Conservation (phyloP, 2,797 vertebrate genomes). For the Meda fulgida region DNA sequence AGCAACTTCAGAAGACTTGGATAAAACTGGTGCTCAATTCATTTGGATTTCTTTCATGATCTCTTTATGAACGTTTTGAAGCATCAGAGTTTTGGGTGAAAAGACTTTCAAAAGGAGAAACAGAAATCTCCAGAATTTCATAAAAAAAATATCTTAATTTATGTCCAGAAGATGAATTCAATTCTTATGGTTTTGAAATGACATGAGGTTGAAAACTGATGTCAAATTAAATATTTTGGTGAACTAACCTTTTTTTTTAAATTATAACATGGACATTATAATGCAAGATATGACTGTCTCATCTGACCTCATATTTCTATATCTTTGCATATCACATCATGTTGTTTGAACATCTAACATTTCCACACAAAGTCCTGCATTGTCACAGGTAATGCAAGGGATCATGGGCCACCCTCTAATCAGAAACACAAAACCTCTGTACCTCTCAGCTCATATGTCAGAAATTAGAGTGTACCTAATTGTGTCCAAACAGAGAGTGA, state of each 20-base stretch:
- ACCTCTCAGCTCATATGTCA: constrained; percentile 49
- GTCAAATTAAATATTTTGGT: background rate
- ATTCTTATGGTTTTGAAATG: background rate
- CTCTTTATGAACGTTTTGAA: background rate
- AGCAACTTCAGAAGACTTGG: background rate
- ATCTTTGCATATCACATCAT: constrained; percentile 26
- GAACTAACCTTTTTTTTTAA: background rate
- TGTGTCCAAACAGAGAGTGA: constrained; percentile 48
- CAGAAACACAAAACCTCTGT: constrained; percentile 44
- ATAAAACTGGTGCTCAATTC: background rate
- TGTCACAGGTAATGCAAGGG: constrained; percentile 28
- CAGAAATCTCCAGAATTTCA: background rate
- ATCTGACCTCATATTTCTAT: constrained; percentile 2
- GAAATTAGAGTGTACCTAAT: constrained; percentile 60
- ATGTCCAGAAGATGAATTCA: background rate
- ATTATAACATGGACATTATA: background rate
- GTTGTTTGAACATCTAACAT: constrained; percentile 18
- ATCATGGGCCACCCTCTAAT: constrained; percentile 28
- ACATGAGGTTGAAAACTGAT: background rate
- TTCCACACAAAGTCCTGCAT: constrained; percentile 30
- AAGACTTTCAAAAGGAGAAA: background rate
- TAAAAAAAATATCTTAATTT: background rate
- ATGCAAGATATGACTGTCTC: constrained; percentile 27
- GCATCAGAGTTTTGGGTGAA: background rate
- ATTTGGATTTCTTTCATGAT: background rate